A percentile compares a stretch with the other conserved stretches of the same genome.
phyloP scores from a whole-genome alignment of 2,888 invertebrate genomes.

The Nasonia oneida region DNA sequence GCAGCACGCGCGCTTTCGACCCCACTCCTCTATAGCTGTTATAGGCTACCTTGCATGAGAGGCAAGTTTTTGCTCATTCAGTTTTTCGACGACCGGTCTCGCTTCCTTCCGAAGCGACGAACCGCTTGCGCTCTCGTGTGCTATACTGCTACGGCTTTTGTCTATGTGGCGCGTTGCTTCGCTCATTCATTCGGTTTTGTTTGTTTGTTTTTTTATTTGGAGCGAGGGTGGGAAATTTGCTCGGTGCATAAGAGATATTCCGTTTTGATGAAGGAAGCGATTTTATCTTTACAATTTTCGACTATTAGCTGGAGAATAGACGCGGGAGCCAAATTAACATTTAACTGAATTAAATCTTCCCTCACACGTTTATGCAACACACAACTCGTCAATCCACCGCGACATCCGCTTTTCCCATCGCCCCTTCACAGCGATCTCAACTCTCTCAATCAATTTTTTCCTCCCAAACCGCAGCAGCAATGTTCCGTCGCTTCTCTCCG shows the following conservation, averaged over 20 bases:
- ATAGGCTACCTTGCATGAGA: neutral
- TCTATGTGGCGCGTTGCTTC: neutral
- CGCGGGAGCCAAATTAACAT: no score
- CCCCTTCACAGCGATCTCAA: neutral
- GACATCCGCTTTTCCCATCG: constrained; percentile 3
- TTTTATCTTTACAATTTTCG: no score
- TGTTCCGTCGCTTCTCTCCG: neutral
- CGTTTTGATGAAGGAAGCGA: no score
- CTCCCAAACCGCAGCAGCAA: neutral
- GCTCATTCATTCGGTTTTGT: neutral
- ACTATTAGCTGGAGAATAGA: no score
- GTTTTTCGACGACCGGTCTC: constrained; percentile 2
- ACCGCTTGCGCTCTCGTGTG: neutral
- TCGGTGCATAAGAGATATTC: no score
- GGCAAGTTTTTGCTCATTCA: constrained; percentile 2
- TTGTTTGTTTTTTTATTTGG: neutral
- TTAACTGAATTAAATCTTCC: no score
- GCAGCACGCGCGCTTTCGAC: constrained; percentile 8
- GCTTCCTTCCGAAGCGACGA: constrained; percentile 3
- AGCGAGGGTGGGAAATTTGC: neutral
- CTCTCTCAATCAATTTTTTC: constrained; percentile 4
- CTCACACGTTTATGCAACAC: no score
- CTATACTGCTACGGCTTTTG: no score
- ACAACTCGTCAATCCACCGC: neutral
- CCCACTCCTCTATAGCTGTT: neutral